A percentile compares a stretch with the other conserved stretches of the same genome.
phyloP scores from a whole-genome alignment of 2,888 invertebrate species.

The Archips xylosteana region DNA sequence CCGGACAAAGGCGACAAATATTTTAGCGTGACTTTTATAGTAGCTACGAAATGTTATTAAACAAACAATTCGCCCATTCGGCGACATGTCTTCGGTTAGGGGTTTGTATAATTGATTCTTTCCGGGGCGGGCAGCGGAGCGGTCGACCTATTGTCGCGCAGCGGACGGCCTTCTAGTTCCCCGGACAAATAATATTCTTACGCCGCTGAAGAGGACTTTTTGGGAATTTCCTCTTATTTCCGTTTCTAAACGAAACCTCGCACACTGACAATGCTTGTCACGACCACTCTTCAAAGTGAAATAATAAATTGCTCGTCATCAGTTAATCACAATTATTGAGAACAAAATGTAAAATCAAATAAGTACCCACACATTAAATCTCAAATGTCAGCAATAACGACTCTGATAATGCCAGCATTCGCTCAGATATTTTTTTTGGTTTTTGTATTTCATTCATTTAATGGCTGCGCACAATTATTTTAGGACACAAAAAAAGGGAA shows the following conservation, averaged over 20 bases:
- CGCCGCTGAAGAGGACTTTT: conserved; percentile 67
- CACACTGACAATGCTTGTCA: conserved; percentile 70
- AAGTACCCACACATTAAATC: not conserved
- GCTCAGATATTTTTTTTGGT: not conserved
- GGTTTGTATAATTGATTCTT: conserved; percentile 83
- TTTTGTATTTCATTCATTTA: too few species aligned
- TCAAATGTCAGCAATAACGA: not conserved
- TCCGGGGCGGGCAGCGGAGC: conserved; percentile 76
- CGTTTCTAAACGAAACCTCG: conserved; percentile 76
- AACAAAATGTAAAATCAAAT: conserved; percentile 56
- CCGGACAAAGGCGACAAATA: conserved; percentile 74
- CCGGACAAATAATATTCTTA: conserved; percentile 77
- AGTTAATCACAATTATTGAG: conserved; percentile 65
- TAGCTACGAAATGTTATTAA: conserved; percentile 81
- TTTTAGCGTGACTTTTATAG: conserved; percentile 78
- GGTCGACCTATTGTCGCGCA: conserved; percentile 65
- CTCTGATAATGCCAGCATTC: not conserved
- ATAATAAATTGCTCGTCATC: conserved; percentile 79
- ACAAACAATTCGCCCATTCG: conserved; percentile 85
- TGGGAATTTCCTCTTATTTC: conserved; percentile 81
- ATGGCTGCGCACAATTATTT: too few species aligned
- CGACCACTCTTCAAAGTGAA: conserved; percentile 72
- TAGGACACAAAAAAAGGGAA: too few species aligned
- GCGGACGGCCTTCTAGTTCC: conserved; percentile 54
- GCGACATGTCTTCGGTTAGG: conserved; percentile 73